Base-by-base conservation (phyloP, 2,888 invertebrate species). In the Vannuccia rotundouncinata region DNA sequence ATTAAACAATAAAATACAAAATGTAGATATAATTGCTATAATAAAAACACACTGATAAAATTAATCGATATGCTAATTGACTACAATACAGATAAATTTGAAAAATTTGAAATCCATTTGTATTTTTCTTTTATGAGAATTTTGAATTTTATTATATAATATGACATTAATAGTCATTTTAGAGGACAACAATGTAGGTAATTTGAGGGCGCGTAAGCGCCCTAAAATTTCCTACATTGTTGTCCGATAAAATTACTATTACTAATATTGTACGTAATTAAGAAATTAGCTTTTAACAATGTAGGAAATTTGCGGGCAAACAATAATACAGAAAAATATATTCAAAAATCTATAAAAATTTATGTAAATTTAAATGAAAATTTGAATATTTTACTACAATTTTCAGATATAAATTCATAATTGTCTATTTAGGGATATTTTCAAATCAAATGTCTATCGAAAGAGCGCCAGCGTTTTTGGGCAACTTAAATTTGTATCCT, bases 291-390 rank as follows among this genome's bases (percentile, higher is more conserved):
- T 17, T 45, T 5, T 17, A 45, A 45, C 45, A 45, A 45, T 13
- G 45, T 66, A 66, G 25, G 66, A 66, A 66, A 66, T 66, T 66
- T 66, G 66, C 66, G 2, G 10, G 66, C 66, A 66, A 22, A 66
- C 66, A 66, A 66, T 66, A 66, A 66, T 66, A 17, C 66, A 66
- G 66, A 66, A 66, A 66, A 66, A n/a, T n/a, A n/a, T n/a, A n/a
- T 66, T 5, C 66, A 66, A 66, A 22, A 66, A 66, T 66, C 66
- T 27, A 66, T 66, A 66, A 66, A 66, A 5, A 66, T 66, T 5
- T 66, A 22, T 66, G 66, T 22, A 66, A 22, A 17, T 66, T 5
- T 66, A 66, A 5, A 66, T 66, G 13, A 66, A 66, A 66, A 66
- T 66, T 66, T 22, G 10, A 66, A 66, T 66, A 66, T 66, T 66